Evolutionary conservation across 2,113 vertebrate genomes (phyloP).

Genomic region (Uria lomvia): DNA sequence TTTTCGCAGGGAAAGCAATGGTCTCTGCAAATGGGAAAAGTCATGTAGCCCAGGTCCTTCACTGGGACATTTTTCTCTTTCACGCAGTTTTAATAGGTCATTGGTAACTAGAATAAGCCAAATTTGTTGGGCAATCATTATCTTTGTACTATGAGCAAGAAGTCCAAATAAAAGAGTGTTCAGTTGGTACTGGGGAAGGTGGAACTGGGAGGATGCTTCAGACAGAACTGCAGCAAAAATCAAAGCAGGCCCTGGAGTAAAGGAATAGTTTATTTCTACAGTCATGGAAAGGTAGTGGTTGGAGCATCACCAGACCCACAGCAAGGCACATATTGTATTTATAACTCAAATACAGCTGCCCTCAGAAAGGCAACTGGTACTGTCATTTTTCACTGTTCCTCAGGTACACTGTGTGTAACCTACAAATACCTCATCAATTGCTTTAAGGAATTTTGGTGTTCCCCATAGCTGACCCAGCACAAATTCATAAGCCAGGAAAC

Average conservation of each 20-base stretch:
- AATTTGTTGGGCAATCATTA: background rate
- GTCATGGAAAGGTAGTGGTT: background rate
- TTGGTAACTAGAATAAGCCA: background rate
- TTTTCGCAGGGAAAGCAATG: background rate
- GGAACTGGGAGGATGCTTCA: background rate
- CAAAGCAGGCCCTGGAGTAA: background rate
- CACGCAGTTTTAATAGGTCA: background rate
- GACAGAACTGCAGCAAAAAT: background rate
- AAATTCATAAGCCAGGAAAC: background rate
- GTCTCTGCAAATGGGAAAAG: background rate
- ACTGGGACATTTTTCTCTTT: background rate
- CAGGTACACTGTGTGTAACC: background rate
- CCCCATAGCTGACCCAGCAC: background rate
- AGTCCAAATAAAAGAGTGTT: background rate
- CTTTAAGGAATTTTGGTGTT: background rate
- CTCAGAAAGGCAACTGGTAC: background rate
- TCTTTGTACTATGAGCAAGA: background rate
- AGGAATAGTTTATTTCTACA: background rate
- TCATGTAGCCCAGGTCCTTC: background rate
- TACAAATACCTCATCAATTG: background rate
- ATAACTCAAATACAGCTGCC: background rate
- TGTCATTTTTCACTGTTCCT: background rate
- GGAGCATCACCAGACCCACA: background rate
- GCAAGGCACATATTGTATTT: background rate
- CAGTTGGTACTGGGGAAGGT: background rate